Evolutionary conservation across 1,140 invertebrate genomes (phyloP).

Genomic region (Palaemon carinicauda): DNA sequence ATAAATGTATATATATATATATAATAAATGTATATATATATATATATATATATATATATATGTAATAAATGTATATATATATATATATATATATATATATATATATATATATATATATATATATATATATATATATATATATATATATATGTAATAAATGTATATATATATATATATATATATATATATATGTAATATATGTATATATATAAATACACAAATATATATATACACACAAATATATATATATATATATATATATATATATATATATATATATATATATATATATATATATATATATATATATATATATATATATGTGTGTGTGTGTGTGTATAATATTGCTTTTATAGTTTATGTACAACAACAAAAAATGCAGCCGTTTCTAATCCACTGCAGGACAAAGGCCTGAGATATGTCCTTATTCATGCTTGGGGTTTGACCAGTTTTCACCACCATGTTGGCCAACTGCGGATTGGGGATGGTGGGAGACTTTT

Average conservation of each 20-base stretch:
- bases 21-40: not conserved
- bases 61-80: slow-evolving; percentile 22
- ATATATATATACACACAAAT: not conserved
- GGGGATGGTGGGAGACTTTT: too few species aligned
- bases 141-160: too few species aligned
- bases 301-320: not conserved
- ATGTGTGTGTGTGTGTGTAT: too few species aligned
- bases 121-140: not conserved
- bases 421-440: not conserved
- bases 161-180: slow-evolving; percentile 23
- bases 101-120: slow-evolving; percentile 5
- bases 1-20: too few species aligned
- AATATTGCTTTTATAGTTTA: too few species aligned
- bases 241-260: slow-evolving; percentile 24
- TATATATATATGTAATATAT: slow-evolving; percentile 13
- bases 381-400: too few species aligned
- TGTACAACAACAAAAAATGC: too few species aligned
- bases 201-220: not conserved
- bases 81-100: slow-evolving; percentile 21
- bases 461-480: too few species aligned
- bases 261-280: slow-evolving; percentile 18
- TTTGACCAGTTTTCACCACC: too few species aligned
- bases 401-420: not conserved
- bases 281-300: slow-evolving; percentile 7
- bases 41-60: slow-evolving; percentile 11